Evolutionary conservation across 2,113 vertebrate genomes (phyloP), one percentile per base, ranked within the genome.

Genomic region (Pontoporia blainvillei): DNA sequence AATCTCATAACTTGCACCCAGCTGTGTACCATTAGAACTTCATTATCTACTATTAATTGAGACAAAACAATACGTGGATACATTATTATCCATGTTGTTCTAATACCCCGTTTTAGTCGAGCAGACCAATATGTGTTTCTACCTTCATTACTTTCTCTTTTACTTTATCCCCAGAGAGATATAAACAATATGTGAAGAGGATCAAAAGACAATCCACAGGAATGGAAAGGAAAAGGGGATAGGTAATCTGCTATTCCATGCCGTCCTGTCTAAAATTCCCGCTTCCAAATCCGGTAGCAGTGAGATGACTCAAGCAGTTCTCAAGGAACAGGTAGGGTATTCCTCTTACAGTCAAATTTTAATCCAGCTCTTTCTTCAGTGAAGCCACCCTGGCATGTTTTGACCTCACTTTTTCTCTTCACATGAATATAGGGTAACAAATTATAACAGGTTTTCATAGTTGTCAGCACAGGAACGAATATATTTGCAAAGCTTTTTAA

Each of bases 401-500:
- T 36, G 20, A 46, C 41, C 46, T 90, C 62, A n/a, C 20, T 49
- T 62, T 91, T n/a, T 59, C 71, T 13, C 17, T 88, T 88, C 29
- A 13, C 69, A 23, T 85, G 64, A 69, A 44, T 44, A 76, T 6
- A 86, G 11, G 36, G 11, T 64, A 57, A 10, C 20, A 44, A 59
- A 69, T 75, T 94, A 71, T 15, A 94, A 86, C 23, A 78, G 6
- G 62, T 84, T n/a, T 39, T 29, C 66, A 44, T 18, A 64, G 34
- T 84, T 36, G 17, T 73, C 41, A 52, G 12, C 49, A 73, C 54
- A 62, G 21, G 23, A 69, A 86, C 1, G 2, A 95, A 90, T 66
- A 29, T 41, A 90, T 91, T 64, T 92, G 36, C 25, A 97, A 94
- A 90, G 1, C 18, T 79, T 91, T 59, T 95, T 18, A 76, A 97